Conservation (phyloP, 1,140 invertebrate species). For the Halictus rubicundus region DNA sequence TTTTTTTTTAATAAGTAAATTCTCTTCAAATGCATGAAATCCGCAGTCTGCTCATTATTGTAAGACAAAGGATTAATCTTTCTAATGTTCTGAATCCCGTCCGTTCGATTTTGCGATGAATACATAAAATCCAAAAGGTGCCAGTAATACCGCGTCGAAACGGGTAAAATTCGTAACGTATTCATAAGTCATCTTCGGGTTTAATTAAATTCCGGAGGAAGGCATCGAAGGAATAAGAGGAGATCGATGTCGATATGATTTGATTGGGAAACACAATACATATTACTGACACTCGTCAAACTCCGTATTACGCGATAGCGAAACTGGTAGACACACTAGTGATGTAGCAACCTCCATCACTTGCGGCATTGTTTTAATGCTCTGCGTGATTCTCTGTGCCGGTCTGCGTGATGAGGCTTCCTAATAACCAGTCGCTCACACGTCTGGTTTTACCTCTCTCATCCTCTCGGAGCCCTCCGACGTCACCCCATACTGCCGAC, state of each 20-base stretch:
- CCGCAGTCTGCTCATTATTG: no score
- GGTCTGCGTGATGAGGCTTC: constrained; percentile 72
- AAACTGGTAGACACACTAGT: constrained; percentile 45
- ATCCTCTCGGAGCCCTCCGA: constrained; percentile 52
- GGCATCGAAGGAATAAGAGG: background rate
- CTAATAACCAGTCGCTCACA: constrained; percentile 76
- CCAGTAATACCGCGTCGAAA: background rate
- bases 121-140: no score
- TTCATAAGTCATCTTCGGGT: background rate
- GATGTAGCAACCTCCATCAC: constrained; percentile 59
- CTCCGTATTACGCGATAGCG: constrained; percentile 31
- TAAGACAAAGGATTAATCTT: no score
- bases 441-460: constrained; percentile 64
- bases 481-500: constrained; percentile 51
- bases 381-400: constrained; percentile 70
- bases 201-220: background rate
- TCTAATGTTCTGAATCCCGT: no score
- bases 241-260: background rate
- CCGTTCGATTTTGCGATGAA: no score
- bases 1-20: no score
- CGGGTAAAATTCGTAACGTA: background rate
- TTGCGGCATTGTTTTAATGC: constrained; percentile 63
- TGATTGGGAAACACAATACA: background rate
- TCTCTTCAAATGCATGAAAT: no score
- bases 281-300: constrained; percentile 47